Evolutionary conservation across 1,140 invertebrate genomes (phyloP), one percentile per base, ranked within the genome.

Genomic region (Drosophila pectinifera): DNA sequence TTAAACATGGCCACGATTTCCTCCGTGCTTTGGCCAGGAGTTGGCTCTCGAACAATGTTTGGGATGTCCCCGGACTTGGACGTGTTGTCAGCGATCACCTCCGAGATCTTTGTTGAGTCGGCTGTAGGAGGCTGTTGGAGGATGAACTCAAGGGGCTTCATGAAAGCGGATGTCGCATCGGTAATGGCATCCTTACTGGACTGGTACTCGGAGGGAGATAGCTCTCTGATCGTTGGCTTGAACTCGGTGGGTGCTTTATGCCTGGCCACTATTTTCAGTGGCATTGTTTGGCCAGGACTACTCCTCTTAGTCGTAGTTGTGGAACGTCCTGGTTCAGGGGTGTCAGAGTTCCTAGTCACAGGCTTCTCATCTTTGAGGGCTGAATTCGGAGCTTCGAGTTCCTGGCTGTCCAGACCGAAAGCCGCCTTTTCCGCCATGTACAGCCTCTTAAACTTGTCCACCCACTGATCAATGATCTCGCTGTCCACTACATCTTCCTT

Each of bases 1-100:
- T 51, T 13, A 26, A 68, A 51, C 59, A 51, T 36, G 5, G 59
- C 45, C 14, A 65, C 14, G 18, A 68, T 65, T 42, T 68, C 45
- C 22, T 49, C 24, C 5, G 64, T 68, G 8, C 36, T 13, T 61
- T 48, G 24, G 6, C 6, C 13, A 8, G 11, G 8, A 39, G 22
- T 1, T 14, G 20, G n/a, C 0, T 22, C 16, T 0, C 39, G 13
- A 38, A 2, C 18, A 5, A 36, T n/a, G 8, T 1, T 8, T 14
- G 20, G 13, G 4, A 6, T 22, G 5, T 38, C 16, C 5, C 0
- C 5, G 7, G 14, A 31, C 8, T 31, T 31, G 28, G 28, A 10
- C 10, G 28, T 11, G 2, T 4, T 14, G 5, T n/a, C 43, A 22
- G 5, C 43, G 22, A 22, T 22, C 22, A 14, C 20, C 5, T 45